Evolutionary conservation across 2,113 vertebrate species (phyloP).

Genomic region (Regulus satrapa): DNA sequence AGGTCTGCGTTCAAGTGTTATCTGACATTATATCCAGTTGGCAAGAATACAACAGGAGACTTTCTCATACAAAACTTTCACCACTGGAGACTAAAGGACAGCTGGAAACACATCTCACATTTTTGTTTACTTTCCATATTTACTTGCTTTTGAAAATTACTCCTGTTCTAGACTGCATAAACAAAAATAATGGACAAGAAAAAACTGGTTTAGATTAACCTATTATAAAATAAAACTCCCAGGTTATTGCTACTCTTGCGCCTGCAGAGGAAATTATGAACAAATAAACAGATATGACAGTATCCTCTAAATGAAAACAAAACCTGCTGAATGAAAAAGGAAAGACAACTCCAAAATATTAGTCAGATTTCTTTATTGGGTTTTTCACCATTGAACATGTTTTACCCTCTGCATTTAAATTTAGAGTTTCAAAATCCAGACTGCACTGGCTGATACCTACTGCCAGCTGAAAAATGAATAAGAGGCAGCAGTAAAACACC

Average conservation of each 20-base stretch:
- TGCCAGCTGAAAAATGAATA: not conserved
- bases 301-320: not conserved
- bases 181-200: not conserved
- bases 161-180: not conserved
- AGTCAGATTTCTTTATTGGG: not conserved
- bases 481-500: not conserved
- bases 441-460: not conserved
- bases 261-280: not conserved
- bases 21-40: not conserved
- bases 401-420: not conserved
- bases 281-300: not conserved
- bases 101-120: not conserved
- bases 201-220: not conserved
- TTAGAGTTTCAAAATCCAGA: not conserved
- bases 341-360: not conserved
- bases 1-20: not conserved
- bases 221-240: not conserved
- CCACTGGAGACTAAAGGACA: not conserved
- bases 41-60: not conserved
- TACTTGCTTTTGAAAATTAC: not conserved
- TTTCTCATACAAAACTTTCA: not conserved
- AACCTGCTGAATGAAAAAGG: not conserved
- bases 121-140: not conserved
- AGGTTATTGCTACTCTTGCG: not conserved
- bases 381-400: not conserved